Evolutionary conservation across 2,797 vertebrate species (phyloP), one percentile per base, ranked within the genome.

Genomic region (Ispidina picta): DNA sequence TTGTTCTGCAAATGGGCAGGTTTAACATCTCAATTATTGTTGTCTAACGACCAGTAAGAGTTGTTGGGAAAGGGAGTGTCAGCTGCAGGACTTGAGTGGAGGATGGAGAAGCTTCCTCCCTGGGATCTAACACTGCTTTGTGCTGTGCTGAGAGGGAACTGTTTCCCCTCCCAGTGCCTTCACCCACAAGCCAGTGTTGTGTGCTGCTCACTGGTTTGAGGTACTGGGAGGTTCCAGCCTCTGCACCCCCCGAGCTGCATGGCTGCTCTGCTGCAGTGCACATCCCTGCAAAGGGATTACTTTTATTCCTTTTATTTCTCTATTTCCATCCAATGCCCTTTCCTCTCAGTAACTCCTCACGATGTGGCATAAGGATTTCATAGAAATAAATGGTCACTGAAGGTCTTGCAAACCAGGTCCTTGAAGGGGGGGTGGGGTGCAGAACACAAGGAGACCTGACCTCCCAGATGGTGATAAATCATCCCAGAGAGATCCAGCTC

Each of bases 211-310:
- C 25, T 0, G 5, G 44, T 33, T 77, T 48, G 10, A 10, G 18
- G 62, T 35, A 48, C 18, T 1, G 0, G 63, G 35, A 33, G 23
- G 35, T 10, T 15, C 4, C 7, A 21, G 44, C n/a, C 12, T 43
- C 17, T 15, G 41, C 11, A 33, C 13, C 41, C 44, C 17, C 35
- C 5, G 2, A 37, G 23, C n/a, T 2, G 0, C 25, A 15, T 13
- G 1, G 8, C 31, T 63, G 43, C 51, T 49, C 48, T 1, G 5
- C 12, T 33, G 16, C 22, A 12, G 25, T 21, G 55, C 37, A 2
- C 0, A 1, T 37, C 46, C 56, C 55, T 51, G 19, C 25, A 66
- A 39, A 56, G 58, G 31, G 44, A 28, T 43, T 62, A 23, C 17
- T 72, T 58, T 35, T 44, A 44, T 28, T 62, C 80, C 29, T 65